phyloP scores from a whole-genome alignment of 2,888 invertebrate species.

The Parthenolecanium corni region DNA sequence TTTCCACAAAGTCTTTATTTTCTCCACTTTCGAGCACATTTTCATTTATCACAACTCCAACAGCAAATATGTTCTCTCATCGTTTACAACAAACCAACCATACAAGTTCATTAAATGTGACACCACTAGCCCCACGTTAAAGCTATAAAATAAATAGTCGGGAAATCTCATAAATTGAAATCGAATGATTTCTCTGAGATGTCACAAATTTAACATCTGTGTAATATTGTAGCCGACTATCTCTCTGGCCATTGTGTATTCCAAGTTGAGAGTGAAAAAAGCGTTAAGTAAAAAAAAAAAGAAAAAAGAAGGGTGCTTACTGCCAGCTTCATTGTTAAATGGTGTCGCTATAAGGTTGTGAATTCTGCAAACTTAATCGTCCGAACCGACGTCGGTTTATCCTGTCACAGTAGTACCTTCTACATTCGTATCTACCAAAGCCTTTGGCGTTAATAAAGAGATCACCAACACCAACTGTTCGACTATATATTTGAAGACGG shows the following conservation, averaged over 20 bases:
- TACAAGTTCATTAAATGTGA: slow-evolving; percentile 7
- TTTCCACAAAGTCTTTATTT: too few relatives aligned
- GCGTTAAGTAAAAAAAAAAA: neutral
- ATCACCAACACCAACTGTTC: slow-evolving; percentile 20
- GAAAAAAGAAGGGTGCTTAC: slow-evolving; percentile 9
- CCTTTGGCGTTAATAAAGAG: slow-evolving; percentile 22
- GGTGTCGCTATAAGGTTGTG: neutral
- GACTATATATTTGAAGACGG: neutral
- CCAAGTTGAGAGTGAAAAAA: neutral
- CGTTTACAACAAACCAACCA: neutral
- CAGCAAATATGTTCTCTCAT: neutral
- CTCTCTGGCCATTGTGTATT: slow-evolving; percentile 2
- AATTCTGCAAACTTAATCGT: slow-evolving; percentile 23
- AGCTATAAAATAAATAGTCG: slow-evolving; percentile 18
- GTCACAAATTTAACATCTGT: slow-evolving; percentile 26
- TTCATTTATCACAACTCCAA: too few relatives aligned
- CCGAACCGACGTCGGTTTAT: slow-evolving; percentile 13
- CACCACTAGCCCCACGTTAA: slow-evolving; percentile 13
- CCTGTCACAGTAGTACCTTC: slow-evolving; percentile 6
- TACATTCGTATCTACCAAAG: neutral
- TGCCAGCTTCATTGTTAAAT: neutral
- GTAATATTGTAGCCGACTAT: slow-evolving; percentile 18
- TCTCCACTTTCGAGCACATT: too few relatives aligned
- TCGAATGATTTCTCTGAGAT: slow-evolving; percentile 26
- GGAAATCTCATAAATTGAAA: slow-evolving; percentile 27